phyloP scores from a whole-genome alignment of 2,113 vertebrate species.

The Pithys albifrons region DNA sequence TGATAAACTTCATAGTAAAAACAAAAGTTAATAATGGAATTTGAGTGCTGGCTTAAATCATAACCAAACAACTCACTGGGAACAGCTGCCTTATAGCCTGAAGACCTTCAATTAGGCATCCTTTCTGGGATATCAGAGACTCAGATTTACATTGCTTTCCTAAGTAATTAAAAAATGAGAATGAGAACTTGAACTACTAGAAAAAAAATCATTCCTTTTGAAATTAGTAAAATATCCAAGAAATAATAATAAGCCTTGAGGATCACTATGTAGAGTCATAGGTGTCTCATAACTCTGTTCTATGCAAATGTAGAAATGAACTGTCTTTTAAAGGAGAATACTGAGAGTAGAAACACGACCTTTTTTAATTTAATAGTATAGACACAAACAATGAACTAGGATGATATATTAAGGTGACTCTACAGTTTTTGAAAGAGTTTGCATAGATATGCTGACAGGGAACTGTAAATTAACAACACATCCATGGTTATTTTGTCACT shows the following conservation, averaged over 20 bases:
- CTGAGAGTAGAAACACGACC: background rate
- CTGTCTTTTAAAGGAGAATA: background rate
- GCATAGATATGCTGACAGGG: background rate
- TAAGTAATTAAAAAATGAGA: background rate
- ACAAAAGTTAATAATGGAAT: background rate
- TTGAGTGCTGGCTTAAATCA: background rate
- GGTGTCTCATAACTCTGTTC: background rate
- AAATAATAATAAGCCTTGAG: background rate
- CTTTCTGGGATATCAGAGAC: background rate
- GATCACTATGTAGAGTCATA: background rate
- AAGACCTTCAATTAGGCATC: background rate
- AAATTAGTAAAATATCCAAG: background rate
- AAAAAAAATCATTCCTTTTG: background rate
- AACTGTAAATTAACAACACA: background rate
- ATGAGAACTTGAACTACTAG: background rate
- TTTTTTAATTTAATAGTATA: background rate
- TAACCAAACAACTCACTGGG: background rate
- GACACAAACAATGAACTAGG: background rate
- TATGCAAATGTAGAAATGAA: background rate
- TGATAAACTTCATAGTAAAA: background rate
- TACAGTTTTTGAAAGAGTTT: background rate
- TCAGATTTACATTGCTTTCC: background rate
- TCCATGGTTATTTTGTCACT: background rate
- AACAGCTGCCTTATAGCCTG: background rate
- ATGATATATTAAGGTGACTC: background rate